These are phyloP conservation scores for Lophotriccus pileatus DNA, from an alignment of 2,797 vertebrate genomes.

Conservation along the genomic window DNA sequence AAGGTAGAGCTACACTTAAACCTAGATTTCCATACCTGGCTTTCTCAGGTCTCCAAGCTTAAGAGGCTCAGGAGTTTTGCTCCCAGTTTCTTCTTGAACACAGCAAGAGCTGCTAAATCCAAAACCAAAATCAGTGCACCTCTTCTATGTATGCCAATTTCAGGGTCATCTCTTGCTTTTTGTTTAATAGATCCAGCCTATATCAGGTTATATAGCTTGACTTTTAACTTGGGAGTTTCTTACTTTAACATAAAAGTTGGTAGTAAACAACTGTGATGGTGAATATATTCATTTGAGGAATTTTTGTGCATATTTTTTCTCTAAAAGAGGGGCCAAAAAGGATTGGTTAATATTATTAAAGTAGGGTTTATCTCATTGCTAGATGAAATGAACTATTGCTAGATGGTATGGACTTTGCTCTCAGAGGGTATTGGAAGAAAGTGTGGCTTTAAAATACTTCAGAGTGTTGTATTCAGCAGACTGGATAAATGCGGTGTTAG, in stretches of 20 bases:
- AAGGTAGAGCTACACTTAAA: not conserved
- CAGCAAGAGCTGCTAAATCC: not conserved
- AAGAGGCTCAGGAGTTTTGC: not conserved
- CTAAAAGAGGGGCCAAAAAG: not conserved
- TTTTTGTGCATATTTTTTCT: not conserved
- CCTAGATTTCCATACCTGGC: not conserved
- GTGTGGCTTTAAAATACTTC: not conserved
- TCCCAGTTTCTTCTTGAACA: not conserved
- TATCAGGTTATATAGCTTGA: not conserved
- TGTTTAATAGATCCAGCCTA: not conserved
- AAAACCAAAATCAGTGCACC: not conserved
- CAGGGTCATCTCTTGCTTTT: not conserved
- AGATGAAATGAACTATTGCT: not conserved
- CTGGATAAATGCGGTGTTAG: constrained; percentile 45
- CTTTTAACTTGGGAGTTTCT: not conserved
- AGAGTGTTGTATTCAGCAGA: constrained; percentile 17
- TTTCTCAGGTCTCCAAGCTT: not conserved
- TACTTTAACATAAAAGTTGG: not conserved
- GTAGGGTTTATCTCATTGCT: not conserved
- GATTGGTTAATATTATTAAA: not conserved
- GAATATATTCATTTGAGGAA: not conserved
- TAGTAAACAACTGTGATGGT: not conserved
- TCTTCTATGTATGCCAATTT: not conserved
- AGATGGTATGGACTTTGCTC: not conserved
- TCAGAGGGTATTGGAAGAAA: not conserved